Base-by-base conservation (phyloP, 64 coral and sea anemone species). In the Stichodactyla helianthus region DNA sequence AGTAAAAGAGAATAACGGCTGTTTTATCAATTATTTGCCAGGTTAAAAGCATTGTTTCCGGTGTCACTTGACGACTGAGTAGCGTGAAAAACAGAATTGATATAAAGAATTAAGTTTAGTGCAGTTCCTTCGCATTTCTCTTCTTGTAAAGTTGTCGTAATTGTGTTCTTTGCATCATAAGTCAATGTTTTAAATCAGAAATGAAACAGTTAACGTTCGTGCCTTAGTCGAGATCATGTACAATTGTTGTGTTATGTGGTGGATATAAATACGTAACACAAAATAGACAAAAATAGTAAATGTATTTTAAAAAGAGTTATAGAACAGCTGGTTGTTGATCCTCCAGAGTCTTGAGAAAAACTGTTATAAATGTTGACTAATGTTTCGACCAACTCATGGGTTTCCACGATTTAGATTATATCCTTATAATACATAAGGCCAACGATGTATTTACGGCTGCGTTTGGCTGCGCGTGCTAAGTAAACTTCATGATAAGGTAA, bases 401-500 rank as follows among this genome's bases (percentile, higher is more conserved):
- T 17, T 62, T 62, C 16, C 1, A 62, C 19, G 59, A 17, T 62
- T 62, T 4, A 62, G 59, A 17, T 62, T 18, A 62, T 62, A 62
- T 62, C 13, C 18, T 62, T 62, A 62, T 17, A 14, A 62, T 62
- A 62, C 5, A 18, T 61, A 61, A 14, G 59, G 7, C 59, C 12
- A 1, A 18, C 19, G 9, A 5, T 5, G 18, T 62, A 62, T 44
- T 44, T 44, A 44, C 1, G 35, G 1, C 35, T 44, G 35, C 1
- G 35, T 44, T 3, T 3, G 1, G 35, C 35, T 44, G 1, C 35
- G 35, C 35, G 35, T 44, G 35, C 35, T 44, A 44, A 18, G 59
- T 18, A 62, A 62, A 62, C 13, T 62, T 44, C 35, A 44, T 44
- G 35, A 89, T 76, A 53, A 91, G 55, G 51, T 91, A n/a, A n/a